phyloP scores from a whole-genome alignment of 2,888 invertebrate species.

The Apodemia mormo region DNA sequence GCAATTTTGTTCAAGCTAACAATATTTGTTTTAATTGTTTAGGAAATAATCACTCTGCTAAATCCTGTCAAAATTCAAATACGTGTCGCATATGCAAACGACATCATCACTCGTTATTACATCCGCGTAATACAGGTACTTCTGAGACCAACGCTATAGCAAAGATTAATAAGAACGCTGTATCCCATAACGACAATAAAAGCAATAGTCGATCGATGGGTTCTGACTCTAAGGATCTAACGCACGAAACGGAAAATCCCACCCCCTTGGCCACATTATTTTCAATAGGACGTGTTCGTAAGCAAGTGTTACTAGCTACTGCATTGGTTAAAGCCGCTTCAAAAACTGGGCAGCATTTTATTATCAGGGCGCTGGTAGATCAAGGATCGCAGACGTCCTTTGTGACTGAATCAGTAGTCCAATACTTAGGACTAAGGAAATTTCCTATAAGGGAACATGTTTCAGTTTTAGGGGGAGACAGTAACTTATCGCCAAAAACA shows the following conservation, averaged over 20 bases:
- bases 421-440: neutral
- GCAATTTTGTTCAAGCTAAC: neutral
- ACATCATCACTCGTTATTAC: neutral
- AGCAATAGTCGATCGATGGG: neutral
- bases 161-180: neutral
- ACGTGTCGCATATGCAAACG: neutral
- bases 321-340: neutral
- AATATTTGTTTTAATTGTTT: constrained; percentile 1
- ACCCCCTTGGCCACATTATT: neutral
- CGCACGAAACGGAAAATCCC: neutral
- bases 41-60: neutral
- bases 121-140: neutral
- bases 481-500: too few relatives aligned
- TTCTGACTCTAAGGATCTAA: neutral
- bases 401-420: neutral
- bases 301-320: neutral
- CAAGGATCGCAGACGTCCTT: neutral
- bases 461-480: too few relatives aligned
- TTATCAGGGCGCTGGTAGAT: neutral
- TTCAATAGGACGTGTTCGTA: neutral
- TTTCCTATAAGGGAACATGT: neutral
- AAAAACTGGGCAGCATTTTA: neutral
- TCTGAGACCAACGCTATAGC: neutral
- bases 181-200: neutral
- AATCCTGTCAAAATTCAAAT: neutral